Base-by-base conservation (phyloP, 2,888 invertebrate species). In the Plusia festucae region DNA sequence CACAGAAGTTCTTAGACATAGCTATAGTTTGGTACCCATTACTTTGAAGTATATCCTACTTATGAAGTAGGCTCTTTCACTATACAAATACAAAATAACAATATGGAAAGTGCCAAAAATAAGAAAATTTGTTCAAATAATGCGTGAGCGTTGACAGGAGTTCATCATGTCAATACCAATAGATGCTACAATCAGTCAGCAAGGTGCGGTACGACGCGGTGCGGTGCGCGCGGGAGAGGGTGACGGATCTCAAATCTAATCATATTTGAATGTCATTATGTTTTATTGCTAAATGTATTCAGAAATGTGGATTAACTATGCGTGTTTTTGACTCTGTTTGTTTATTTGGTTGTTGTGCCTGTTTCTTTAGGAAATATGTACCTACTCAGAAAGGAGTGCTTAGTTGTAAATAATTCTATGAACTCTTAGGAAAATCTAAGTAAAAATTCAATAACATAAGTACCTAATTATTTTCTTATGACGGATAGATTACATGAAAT, bases 181-280 rank as follows among this genome's bases (percentile, higher is more conserved):
- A 11, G 60, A 46, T 49, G 8, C 22, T 18, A 40, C 65, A 77
- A 76, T 74, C 75, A 68, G 34, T 55, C 54, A 46, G 62, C 24
- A 9, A 1, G 67, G 58, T 54, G 44, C 30, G 30, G 9, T 8
- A 7, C 27, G 40, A 2, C n/a, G n/a, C 40, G 40, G 2, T 15
- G 9, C 30, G 30, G 9, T 6, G 30, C 7, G 30, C 9, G 30
- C 9, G 34, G 13, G 40, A 13, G 5, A n/a, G n/a, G 0, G 18
- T 78, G 77, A 75, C 66, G 46, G 75, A 77, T 77, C 72, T 68
- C 72, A 75, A 72, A 61, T 59, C 24, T 78, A 69, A 78, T 77
- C 62, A 40, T 49, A 72, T 69, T 59, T 49, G 54, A 63, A 73
- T 52, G 46, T 69, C 60, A 60, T 69, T 54, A 60, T 54, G 66